A percentile compares a stretch with the other conserved stretches of the same genome.
These are phyloP conservation scores for Prenolepis imparis DNA, from an alignment of 2,888 invertebrate genomes.

Conservation along the genomic window DNA sequence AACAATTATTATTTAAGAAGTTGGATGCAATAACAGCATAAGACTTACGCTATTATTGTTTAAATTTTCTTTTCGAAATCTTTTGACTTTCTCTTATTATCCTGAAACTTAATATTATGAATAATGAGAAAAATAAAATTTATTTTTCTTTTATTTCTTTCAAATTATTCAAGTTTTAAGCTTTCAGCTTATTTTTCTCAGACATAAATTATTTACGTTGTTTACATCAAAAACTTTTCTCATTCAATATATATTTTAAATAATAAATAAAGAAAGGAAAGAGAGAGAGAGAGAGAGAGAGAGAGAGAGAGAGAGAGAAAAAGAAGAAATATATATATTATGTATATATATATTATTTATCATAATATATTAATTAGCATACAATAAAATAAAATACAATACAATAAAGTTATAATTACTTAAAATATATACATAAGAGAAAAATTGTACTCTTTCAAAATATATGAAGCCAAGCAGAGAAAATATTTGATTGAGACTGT, in stretches of 20 bases:
- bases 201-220: background rate
- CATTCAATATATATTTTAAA: constrained; percentile 7
- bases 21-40: constrained; percentile 1
- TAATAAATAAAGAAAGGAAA: background rate
- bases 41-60: background rate
- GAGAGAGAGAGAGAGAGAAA: too few relatives aligned
- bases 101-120: background rate
- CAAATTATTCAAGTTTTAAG: background rate
- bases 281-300: background rate
- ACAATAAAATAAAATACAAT: too few relatives aligned
- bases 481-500: background rate
- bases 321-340: background rate
- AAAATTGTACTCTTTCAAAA: background rate
- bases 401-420: too few relatives aligned
- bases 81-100: background rate
- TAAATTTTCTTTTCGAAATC: constrained; percentile 15
- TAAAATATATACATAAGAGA: background rate
- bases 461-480: background rate
- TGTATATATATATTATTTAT: background rate
- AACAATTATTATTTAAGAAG: constrained; percentile 15
- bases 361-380: too few relatives aligned
- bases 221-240: background rate
- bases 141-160: constrained; percentile 1
- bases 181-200: background rate
- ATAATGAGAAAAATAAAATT: background rate